Conservation (phyloP, 2,888 invertebrate genomes). For the Tetheella fluctuosa region DNA sequence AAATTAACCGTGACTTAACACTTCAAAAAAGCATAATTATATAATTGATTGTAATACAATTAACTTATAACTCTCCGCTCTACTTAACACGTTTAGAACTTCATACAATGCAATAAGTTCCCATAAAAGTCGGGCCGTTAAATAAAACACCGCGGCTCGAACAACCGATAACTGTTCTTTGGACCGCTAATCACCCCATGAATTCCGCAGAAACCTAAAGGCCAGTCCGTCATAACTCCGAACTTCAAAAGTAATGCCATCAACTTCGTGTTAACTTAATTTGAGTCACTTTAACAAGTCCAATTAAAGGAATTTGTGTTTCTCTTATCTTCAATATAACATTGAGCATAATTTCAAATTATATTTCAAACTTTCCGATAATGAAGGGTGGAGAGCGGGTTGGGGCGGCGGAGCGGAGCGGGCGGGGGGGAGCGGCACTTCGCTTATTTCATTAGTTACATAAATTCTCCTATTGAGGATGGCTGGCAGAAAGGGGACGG, state of each 20-base stretch:
- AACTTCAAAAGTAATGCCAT: conserved; percentile 84
- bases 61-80: conserved; percentile 35
- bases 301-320: conserved; percentile 85
- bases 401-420: conserved; percentile 57
- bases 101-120: conserved; percentile 58
- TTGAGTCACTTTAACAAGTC: conserved; percentile 85
- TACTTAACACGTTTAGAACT: conserved; percentile 35
- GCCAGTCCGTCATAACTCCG: conserved; percentile 81
- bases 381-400: conserved; percentile 78
- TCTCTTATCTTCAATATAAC: conserved; percentile 85
- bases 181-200: conserved; percentile 71
- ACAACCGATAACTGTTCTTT: conserved; percentile 73
- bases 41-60: conserved; percentile 16
- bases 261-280: conserved; percentile 84
- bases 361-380: conserved; percentile 85
- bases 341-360: conserved; percentile 85
- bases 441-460: conserved; percentile 85
- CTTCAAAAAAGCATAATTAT: conserved; percentile 13
- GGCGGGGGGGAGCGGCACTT: conserved; percentile 69
- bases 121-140: conserved; percentile 63
- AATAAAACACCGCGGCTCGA: conserved; percentile 58
- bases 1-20: not conserved
- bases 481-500: conserved; percentile 84
- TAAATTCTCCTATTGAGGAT: conserved; percentile 85
- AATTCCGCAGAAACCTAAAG: conserved; percentile 59